Evolutionary conservation across 2,888 invertebrate genomes (phyloP).

Genomic region (Beris chalybata): DNA sequence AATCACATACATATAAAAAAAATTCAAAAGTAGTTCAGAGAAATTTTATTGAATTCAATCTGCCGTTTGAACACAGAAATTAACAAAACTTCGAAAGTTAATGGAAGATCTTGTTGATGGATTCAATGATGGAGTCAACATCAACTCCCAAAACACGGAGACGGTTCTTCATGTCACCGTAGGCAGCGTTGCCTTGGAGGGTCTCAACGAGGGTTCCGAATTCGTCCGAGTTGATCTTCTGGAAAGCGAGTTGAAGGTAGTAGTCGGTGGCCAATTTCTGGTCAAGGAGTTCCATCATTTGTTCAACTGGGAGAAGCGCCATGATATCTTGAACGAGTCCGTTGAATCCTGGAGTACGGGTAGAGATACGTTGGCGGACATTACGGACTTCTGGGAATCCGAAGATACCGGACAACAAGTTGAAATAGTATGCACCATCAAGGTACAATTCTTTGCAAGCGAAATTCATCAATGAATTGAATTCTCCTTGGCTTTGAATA

Average conservation of each 20-base stretch:
- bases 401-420: slow-evolving; percentile 32
- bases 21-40: no score
- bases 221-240: slow-evolving; percentile 32
- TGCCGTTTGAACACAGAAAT: no score
- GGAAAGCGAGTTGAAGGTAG: slow-evolving; percentile 28
- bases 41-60: no score
- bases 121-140: slow-evolving; percentile 29
- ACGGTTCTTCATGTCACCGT: slow-evolving; percentile 17
- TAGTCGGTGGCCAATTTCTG: slow-evolving; percentile 29
- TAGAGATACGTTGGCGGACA: background rate
- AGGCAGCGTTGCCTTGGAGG: slow-evolving; percentile 26
- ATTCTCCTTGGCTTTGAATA: slow-evolving; percentile 12
- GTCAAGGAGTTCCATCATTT: slow-evolving; percentile 23
- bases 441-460: slow-evolving; percentile 32
- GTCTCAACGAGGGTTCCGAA: slow-evolving; percentile 28
- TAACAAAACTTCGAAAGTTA: background rate
- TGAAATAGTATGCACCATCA: slow-evolving; percentile 35
- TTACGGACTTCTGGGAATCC: slow-evolving; percentile 30
- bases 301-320: slow-evolving; percentile 29
- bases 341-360: slow-evolving; percentile 22
- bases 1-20: no score
- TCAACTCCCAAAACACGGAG: slow-evolving; percentile 30
- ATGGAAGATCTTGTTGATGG: slow-evolving; percentile 28
- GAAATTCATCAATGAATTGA: slow-evolving; percentile 15
- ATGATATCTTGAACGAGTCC: slow-evolving; percentile 29